Conservation (phyloP, 2,888 invertebrate species). For the Tyria jacobaeae region DNA sequence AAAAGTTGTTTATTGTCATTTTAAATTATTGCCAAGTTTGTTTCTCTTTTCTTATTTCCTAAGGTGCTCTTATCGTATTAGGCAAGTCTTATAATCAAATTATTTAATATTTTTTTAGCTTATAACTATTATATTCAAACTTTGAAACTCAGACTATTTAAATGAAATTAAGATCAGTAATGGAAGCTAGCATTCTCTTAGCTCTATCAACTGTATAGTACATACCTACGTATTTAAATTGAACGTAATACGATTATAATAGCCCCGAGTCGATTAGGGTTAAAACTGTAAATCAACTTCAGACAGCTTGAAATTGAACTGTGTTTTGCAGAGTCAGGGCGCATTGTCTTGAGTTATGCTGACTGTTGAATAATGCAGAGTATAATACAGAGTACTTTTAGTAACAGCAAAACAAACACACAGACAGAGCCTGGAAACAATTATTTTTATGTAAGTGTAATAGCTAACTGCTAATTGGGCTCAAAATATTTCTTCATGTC, state of each 20-base stretch:
- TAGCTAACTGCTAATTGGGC: no score
- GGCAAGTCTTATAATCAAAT: no score
- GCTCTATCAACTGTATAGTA: background rate
- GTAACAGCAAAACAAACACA: background rate
- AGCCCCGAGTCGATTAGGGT: conserved; percentile 8
- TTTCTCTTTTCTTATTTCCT: no score
- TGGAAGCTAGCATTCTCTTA: background rate
- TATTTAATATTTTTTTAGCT: no score
- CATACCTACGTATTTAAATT: conserved; percentile 3
- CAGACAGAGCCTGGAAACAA: background rate
- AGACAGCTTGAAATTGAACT: conserved; percentile 6
- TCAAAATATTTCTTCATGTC: no score
- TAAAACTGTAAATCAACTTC: conserved; percentile 9
- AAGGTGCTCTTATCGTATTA: no score
- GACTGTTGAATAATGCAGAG: background rate
- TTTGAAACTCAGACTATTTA: background rate
- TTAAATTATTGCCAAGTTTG: no score
- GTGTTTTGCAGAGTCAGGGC: background rate
- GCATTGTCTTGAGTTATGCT: background rate
- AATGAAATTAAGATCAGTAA: background rate
- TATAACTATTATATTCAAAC: no score
- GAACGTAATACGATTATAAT: background rate
- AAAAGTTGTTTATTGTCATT: no score
- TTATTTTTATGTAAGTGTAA: background rate
- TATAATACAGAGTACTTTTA: background rate